Evolutionary conservation across 1,140 invertebrate genomes (phyloP).

Genomic region (Pogonomyrmex barbatus): DNA sequence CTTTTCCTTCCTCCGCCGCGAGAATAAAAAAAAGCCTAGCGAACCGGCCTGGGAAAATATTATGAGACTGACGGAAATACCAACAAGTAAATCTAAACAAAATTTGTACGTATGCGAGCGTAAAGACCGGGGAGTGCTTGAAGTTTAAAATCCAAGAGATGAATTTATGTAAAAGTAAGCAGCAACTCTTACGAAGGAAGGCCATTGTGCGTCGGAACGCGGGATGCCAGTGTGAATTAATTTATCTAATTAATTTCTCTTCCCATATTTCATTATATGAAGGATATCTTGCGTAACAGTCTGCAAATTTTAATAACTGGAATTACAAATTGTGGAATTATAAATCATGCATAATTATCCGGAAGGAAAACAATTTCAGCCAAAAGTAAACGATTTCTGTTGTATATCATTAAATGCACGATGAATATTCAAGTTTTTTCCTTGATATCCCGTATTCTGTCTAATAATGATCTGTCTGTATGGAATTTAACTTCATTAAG

Average conservation of each 20-base stretch:
- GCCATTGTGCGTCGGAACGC: background rate
- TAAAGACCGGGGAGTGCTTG: background rate
- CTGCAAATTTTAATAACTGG: background rate
- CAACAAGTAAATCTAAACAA: background rate
- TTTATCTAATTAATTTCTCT: constrained; percentile 22
- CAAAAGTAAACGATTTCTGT: background rate
- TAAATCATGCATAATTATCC: background rate
- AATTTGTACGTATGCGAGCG: background rate
- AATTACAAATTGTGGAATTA: constrained; percentile 12
- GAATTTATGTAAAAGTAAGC: constrained; percentile 12
- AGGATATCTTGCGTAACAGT: constrained; percentile 9
- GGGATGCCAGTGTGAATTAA: background rate
- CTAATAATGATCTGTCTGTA: background rate
- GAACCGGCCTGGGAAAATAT: constrained; percentile 40
- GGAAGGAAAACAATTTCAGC: background rate
- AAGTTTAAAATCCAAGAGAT: background rate
- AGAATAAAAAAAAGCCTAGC: background rate
- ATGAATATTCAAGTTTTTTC: constrained; percentile 12
- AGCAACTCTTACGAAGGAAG: background rate
- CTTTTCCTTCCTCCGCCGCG: constrained; percentile 31
- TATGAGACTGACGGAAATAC: background rate
- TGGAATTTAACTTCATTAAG: background rate
- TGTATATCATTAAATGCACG: background rate
- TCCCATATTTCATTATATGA: background rate
- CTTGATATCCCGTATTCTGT: background rate